These are phyloP conservation scores for Rousettus leschenaultii DNA, from an alignment of 2,113 vertebrate species.

Conservation along the genomic window DNA sequence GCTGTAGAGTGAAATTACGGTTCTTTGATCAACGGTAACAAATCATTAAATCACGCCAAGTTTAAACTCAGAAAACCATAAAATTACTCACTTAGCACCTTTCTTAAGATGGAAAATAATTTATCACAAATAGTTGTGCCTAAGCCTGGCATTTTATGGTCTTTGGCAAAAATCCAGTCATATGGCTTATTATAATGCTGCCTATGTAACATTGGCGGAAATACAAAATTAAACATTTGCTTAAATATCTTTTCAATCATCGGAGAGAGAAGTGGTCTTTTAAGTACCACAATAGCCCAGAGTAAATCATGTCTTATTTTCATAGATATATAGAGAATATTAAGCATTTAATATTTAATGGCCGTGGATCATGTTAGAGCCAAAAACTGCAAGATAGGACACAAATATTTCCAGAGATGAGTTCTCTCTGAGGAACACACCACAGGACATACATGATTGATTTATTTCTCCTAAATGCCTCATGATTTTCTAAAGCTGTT, in stretches of 20 bases:
- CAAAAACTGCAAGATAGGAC: conserved; percentile 52
- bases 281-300: background rate
- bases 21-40: background rate
- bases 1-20: background rate
- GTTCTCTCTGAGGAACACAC: conserved; percentile 66
- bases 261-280: background rate
- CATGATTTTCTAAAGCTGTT: conserved; percentile 71
- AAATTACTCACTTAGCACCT: conserved; percentile 41
- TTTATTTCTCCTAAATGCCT: conserved; percentile 64
- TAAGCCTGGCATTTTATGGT: conserved; percentile 49
- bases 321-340: background rate
- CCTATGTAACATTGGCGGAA: conserved; percentile 3
- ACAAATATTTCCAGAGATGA: background rate
- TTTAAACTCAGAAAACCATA: conserved; percentile 34
- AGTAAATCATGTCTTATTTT: conserved; percentile 8
- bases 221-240: conserved; percentile 41
- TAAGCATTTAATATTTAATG: background rate
- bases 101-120: conserved; percentile 66
- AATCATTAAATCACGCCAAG: background rate
- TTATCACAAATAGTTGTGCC: conserved; percentile 46
- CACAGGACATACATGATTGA: conserved; percentile 66
- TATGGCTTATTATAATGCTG: conserved; percentile 48
- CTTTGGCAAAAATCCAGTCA: conserved; percentile 63
- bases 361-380: background rate
- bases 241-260: background rate